Conservation (phyloP, 2,888 invertebrate genomes). For the Mythimna albipuncta region DNA sequence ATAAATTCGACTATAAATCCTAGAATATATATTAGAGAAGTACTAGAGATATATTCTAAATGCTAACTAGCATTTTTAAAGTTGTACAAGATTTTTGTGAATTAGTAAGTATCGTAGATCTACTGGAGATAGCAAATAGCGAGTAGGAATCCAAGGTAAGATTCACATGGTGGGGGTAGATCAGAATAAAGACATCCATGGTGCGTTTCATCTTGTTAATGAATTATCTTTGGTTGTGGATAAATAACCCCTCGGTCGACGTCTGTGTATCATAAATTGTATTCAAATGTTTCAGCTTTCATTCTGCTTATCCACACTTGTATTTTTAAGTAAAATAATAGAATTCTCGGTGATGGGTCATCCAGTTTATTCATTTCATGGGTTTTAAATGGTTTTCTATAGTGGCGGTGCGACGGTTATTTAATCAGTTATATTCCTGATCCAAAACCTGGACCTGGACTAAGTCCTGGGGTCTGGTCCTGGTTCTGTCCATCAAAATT, state of each 20-base stretch:
- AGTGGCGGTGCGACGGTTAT: constrained; percentile 22
- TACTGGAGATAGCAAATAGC: background rate
- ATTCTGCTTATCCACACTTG: constrained; percentile 48
- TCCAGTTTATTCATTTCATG: constrained; percentile 31
- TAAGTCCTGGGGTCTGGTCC: too few relatives aligned
- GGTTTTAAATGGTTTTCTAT: background rate
- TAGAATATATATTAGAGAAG: too few relatives aligned
- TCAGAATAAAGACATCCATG: background rate
- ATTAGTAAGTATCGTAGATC: background rate
- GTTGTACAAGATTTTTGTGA: too few relatives aligned
- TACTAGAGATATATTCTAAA: too few relatives aligned
- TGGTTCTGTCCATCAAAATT: too few relatives aligned
- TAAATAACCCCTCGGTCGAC: constrained; percentile 15
- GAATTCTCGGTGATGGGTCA: constrained; percentile 54
- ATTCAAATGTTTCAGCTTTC: constrained; percentile 54
- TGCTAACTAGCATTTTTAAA: too few relatives aligned
- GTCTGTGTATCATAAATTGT: constrained; percentile 38
- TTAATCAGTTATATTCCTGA: background rate
- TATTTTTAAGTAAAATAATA: constrained; percentile 20
- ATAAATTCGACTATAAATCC: too few relatives aligned
- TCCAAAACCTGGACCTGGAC: too few relatives aligned
- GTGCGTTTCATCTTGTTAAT: background rate
- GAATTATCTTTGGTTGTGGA: constrained; percentile 39
- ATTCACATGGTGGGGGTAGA: constrained; percentile 36
- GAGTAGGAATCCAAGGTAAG: constrained; percentile 32